These are phyloP conservation scores for Paelopatides confundens DNA, from an alignment of 53 echinoderm and acorn worm species.

Conservation along the genomic window DNA sequence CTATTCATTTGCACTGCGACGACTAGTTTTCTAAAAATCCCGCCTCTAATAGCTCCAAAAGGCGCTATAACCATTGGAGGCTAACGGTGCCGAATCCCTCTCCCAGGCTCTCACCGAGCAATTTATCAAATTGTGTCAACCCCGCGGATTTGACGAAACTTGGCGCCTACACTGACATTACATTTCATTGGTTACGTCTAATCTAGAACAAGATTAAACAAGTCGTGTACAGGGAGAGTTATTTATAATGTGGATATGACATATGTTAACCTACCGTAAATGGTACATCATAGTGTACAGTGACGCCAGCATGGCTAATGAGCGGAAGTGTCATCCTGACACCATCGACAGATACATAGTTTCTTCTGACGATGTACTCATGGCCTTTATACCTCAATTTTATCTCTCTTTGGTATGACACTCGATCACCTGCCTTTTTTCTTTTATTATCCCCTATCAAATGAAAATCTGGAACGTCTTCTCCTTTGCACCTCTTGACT, in stretches of 20 bases:
- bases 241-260: neutral
- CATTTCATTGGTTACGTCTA: too few relatives aligned
- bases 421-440: conserved; percentile 42
- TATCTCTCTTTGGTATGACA: conserved; percentile 57
- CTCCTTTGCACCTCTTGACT: conserved; percentile 54
- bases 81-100: too few relatives aligned
- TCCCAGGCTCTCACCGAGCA: too few relatives aligned
- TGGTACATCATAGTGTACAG: conserved; percentile 45
- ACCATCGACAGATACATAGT: conserved; percentile 53
- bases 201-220: too few relatives aligned
- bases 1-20: too few relatives aligned
- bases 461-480: conserved; percentile 35
- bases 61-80: too few relatives aligned
- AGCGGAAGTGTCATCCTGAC: conserved; percentile 59
- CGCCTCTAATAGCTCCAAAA: too few relatives aligned
- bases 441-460: conserved; percentile 59
- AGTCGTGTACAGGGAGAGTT: too few relatives aligned
- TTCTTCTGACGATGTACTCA: conserved; percentile 23
- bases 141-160: too few relatives aligned
- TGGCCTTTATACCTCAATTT: conserved; percentile 24
- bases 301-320: conserved; percentile 60
- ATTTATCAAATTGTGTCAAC: too few relatives aligned
- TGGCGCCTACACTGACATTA: too few relatives aligned
- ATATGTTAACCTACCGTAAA: conserved; percentile 52
- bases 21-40: too few relatives aligned